A percentile compares a stretch with the other conserved stretches of the same genome.
These are phyloP conservation scores for Pao palembangensis DNA, from an alignment of 2,113 vertebrate genomes.

Conservation along the genomic window DNA sequence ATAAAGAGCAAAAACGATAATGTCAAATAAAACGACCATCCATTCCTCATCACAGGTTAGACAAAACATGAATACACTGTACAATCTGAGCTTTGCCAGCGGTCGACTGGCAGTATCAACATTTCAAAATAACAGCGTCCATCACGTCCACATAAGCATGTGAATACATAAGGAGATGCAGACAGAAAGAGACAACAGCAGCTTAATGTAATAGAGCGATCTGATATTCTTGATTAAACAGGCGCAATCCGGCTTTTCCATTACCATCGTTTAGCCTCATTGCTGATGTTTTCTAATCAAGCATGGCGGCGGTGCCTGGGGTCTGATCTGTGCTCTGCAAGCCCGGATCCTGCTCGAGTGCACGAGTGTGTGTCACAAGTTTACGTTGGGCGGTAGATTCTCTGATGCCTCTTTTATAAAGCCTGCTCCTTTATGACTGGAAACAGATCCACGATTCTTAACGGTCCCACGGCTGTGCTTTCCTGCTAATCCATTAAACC, in stretches of 20 bases:
- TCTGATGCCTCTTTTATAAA: conserved; percentile 59
- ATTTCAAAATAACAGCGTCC: no score
- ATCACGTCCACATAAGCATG: no score
- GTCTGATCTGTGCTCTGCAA: conserved; percentile 32
- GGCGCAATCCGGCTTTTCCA: background rate
- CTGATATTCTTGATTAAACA: conserved; percentile 11
- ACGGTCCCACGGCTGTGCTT: background rate
- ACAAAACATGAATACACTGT: no score
- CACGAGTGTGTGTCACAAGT: conserved; percentile 39
- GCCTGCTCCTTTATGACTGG: conserved; percentile 32
- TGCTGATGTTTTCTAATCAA: conserved; percentile 52
- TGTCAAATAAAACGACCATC: no score
- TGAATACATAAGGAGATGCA: no score
- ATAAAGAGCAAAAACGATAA: no score
- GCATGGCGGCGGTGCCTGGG: conserved; percentile 58
- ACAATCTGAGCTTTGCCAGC: no score
- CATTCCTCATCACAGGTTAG: no score
- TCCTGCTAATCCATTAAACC: conserved; percentile 44
- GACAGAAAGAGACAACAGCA: conserved; percentile 7
- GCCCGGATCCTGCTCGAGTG: conserved; percentile 21
- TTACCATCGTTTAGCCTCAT: conserved; percentile 15
- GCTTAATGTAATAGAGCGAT: background rate
- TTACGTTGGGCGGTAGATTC: conserved; percentile 38
- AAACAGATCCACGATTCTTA: conserved; percentile 41
- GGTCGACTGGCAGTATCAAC: no score